Conservation (phyloP, 2,888 invertebrate species). For the Sclerodermus sp. region DNA sequence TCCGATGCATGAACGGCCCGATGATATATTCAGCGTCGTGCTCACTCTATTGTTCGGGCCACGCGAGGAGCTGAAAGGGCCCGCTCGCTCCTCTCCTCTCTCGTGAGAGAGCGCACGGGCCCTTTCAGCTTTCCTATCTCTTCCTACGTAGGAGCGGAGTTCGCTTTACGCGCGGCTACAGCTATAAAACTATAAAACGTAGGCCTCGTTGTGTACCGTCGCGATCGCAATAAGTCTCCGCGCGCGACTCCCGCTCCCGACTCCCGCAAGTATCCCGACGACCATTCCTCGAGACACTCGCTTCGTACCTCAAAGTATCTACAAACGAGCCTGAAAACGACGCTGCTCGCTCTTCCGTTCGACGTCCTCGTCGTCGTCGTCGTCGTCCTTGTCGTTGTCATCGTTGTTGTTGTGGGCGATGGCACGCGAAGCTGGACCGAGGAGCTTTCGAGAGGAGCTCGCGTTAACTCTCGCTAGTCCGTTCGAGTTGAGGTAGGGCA, state of each 20-base stretch:
- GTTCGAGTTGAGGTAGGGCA: too few relatives aligned
- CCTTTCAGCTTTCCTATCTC: neutral
- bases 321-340: neutral
- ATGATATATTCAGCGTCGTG: conserved; percentile 51
- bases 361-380: too few relatives aligned
- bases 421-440: too few relatives aligned
- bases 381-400: too few relatives aligned
- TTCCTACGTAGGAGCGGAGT: too few relatives aligned
- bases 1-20: conserved; percentile 23
- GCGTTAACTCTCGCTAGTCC: too few relatives aligned
- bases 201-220: conserved; percentile 8
- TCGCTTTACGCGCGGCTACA: neutral
- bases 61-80: neutral
- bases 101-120: neutral
- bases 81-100: conserved; percentile 7
- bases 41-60: conserved; percentile 42
- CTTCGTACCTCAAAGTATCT: neutral
- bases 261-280: too few relatives aligned
- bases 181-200: conserved; percentile 2
- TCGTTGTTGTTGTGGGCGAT: too few relatives aligned
- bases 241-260: too few relatives aligned
- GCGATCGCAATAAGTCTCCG: conserved; percentile 22
- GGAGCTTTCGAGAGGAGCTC: too few relatives aligned
- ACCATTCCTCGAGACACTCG: too few relatives aligned
- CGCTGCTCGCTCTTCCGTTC: too few relatives aligned